Conservation (phyloP, 2,113 vertebrate genomes). For the Amia ocellicauda region DNA sequence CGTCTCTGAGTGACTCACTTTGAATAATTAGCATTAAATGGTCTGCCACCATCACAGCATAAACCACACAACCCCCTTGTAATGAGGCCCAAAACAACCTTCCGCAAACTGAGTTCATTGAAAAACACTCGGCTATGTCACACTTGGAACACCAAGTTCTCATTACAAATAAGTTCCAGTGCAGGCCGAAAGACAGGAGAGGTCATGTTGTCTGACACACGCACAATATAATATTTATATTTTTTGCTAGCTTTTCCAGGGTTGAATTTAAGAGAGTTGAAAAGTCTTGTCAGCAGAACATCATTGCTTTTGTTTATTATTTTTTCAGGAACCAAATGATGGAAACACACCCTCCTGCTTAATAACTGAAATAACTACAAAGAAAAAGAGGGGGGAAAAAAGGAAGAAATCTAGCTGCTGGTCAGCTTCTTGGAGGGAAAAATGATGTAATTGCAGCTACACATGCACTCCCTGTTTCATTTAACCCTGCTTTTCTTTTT, state of each 20-base stretch:
- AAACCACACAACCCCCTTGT: slow-evolving; percentile 55
- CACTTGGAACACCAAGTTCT: slow-evolving; percentile 53
- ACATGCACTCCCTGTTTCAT: no score
- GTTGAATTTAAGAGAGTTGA: slow-evolving; percentile 25
- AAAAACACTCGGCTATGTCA: slow-evolving; percentile 58
- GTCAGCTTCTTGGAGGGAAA: no score
- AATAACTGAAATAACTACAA: slow-evolving; percentile 2
- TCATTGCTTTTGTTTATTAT: slow-evolving; percentile 12
- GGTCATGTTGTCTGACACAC: slow-evolving; percentile 10
- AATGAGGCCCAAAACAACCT: slow-evolving; percentile 70
- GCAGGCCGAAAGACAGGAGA: slow-evolving; percentile 30
- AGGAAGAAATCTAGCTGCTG: no score
- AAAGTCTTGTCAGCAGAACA: slow-evolving; percentile 21
- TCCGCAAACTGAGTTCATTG: slow-evolving; percentile 55
- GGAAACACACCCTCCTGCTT: slow-evolving; percentile 31
- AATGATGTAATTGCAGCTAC: no score
- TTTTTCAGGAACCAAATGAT: slow-evolving; percentile 20
- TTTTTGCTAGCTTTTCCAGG: slow-evolving; percentile 39
- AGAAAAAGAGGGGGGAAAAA: background rate
- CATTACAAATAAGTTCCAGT: slow-evolving; percentile 59
- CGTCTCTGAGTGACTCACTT: slow-evolving; percentile 25
- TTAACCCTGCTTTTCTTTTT: no score
- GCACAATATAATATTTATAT: slow-evolving; percentile 21
- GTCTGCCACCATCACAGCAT: slow-evolving; percentile 60
- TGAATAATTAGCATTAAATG: slow-evolving; percentile 62